Evolutionary conservation across 2,113 vertebrate species (phyloP).

Genomic region (Eudyptes chrysolophus): DNA sequence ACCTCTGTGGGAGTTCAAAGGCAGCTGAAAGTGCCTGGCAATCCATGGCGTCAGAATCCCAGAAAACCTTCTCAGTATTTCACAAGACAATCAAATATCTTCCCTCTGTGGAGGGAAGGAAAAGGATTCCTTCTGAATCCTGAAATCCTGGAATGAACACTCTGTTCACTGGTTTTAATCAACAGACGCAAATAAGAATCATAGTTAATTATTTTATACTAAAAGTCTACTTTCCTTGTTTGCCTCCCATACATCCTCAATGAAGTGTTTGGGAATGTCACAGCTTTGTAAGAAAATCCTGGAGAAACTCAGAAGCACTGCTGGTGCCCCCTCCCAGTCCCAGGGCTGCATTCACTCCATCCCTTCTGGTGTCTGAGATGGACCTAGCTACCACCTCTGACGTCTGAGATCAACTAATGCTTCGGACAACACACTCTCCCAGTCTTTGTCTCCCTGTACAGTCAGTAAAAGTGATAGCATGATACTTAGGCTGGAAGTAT

Average conservation of each 20-base stretch:
- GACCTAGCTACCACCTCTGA: neutral
- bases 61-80: neutral
- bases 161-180: neutral
- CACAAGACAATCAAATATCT: neutral
- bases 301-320: neutral
- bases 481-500: neutral
- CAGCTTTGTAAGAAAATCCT: neutral
- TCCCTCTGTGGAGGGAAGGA: neutral
- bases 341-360: neutral
- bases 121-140: neutral
- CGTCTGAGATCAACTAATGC: neutral
- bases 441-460: neutral
- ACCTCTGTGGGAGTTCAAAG: neutral
- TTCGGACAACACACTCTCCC: accelerated
- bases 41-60: neutral
- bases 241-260: neutral
- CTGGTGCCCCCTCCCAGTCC: neutral
- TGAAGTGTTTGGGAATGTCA: neutral
- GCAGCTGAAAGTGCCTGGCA: neutral
- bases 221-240: neutral
- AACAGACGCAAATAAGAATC: neutral
- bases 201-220: neutral
- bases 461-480: neutral
- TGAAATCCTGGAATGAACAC: neutral
- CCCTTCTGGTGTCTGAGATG: neutral